Conservation (phyloP, 2,113 vertebrate species). For the Callipepla squamata region DNA sequence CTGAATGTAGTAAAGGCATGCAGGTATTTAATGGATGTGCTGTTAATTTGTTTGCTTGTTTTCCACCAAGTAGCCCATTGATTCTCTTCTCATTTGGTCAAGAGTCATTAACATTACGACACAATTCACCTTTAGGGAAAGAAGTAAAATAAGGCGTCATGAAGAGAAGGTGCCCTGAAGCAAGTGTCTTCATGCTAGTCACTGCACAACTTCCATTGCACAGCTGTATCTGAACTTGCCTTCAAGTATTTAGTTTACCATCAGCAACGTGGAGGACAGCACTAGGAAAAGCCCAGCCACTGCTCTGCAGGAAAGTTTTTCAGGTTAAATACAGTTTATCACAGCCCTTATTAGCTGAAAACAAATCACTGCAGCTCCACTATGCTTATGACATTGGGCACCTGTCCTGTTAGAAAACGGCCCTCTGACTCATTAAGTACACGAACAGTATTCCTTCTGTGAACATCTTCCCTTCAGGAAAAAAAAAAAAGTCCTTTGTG, state of each 20-base stretch:
- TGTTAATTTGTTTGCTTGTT: neutral
- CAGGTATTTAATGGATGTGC: neutral
- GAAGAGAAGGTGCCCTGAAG: fast-evolving
- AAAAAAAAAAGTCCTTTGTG: neutral
- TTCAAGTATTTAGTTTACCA: neutral
- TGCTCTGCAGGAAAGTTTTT: neutral
- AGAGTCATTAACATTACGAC: neutral
- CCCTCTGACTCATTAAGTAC: neutral
- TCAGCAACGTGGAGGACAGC: neutral
- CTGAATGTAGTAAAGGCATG: neutral
- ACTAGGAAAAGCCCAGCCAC: neutral
- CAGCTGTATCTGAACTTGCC: fast-evolving
- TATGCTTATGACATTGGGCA: fast-evolving
- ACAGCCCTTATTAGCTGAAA: neutral
- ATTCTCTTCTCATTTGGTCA: neutral
- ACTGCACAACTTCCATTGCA: neutral
- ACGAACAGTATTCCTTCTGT: neutral
- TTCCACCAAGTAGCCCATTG: neutral
- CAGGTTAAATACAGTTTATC: neutral
- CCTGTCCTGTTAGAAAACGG: neutral
- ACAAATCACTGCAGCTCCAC: neutral
- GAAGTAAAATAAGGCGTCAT: neutral
- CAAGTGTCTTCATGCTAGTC: neutral
- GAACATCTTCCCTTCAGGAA: neutral
- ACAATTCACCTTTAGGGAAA: neutral